Evolutionary conservation across 1,140 invertebrate species (phyloP), one percentile per base, ranked within the genome.

Genomic region (Cecropterus lyciades): DNA sequence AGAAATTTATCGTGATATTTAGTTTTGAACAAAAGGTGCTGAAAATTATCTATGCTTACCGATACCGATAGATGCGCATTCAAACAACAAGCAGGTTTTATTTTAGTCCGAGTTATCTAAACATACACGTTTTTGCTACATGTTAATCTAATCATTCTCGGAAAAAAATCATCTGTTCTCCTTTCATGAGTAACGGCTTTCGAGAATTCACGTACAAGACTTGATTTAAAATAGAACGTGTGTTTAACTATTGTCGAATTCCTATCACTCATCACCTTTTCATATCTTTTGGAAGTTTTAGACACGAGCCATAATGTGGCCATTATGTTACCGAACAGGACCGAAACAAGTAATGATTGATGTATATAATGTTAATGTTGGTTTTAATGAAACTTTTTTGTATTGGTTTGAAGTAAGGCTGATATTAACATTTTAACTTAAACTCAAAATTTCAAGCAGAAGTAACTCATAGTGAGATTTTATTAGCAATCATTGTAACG

Each of bases 31-130:
- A 7, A 30, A 30, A 37, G 9, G 40, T 52, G 13, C 48, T 17
- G 49, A 69, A 75, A 73, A 71, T 69, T 73, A 80, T 73, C 70
- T 69, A 76, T 76, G 66, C 10, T 49, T 27, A 30, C 55, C 48
- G 53, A 72, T 66, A 70, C 17, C 40, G 43, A 71, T 69, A 68
- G 52, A 49, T n/a, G 42, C 65, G 60, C 15, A 37, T 55, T 65
- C 64, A 56, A 14, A 75, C 60, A 70, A 71, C 67, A 77, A 70
- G 74, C 69, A 71, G 13, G 46, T 60, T 59, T 65, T 72, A 77
- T 75, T 74, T 75, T 77, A 62, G 67, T 71, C 56, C 56, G 42
- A 59, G 33, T 72, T 74, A 70, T 73, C 67, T 73, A 69, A 69
- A 73, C 72, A 71, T 48, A 59, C 37, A 40, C 53, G 40, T 62